Conservation (phyloP, 2,888 invertebrate species). For the Nemurella pictetii region DNA sequence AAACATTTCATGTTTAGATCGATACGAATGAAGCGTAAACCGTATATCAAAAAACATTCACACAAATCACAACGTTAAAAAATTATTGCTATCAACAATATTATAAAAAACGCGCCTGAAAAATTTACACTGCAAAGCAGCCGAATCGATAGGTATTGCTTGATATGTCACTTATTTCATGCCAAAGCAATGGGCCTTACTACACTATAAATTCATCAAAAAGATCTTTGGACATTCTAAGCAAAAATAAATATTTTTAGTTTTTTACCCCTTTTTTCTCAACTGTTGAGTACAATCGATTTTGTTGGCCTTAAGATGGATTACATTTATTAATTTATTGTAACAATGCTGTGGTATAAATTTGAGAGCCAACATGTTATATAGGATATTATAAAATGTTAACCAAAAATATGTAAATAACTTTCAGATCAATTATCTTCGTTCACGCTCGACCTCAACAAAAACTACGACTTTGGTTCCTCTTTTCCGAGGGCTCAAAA, state of each 20-base stretch:
- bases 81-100: not conserved
- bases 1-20: not conserved
- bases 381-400: too few relatives aligned
- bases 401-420: too few relatives aligned
- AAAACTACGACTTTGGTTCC: too few relatives aligned
- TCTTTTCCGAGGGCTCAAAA: too few relatives aligned
- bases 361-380: too few relatives aligned
- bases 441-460: too few relatives aligned
- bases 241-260: not conserved
- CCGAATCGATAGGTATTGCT: not conserved
- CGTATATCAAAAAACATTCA: not conserved
- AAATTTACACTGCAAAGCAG: not conserved
- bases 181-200: not conserved
- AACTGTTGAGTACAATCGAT: too few relatives aligned
- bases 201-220: not conserved
- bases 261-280: not conserved
- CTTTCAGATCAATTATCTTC: too few relatives aligned
- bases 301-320: too few relatives aligned
- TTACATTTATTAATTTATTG: not conserved
- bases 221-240: not conserved
- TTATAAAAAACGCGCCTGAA: not conserved
- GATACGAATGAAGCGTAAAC: not conserved
- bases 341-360: not conserved
- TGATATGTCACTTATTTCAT: not conserved
- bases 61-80: not conserved